Conservation (phyloP, 1,140 invertebrate genomes). For the Pararge aegeria region DNA sequence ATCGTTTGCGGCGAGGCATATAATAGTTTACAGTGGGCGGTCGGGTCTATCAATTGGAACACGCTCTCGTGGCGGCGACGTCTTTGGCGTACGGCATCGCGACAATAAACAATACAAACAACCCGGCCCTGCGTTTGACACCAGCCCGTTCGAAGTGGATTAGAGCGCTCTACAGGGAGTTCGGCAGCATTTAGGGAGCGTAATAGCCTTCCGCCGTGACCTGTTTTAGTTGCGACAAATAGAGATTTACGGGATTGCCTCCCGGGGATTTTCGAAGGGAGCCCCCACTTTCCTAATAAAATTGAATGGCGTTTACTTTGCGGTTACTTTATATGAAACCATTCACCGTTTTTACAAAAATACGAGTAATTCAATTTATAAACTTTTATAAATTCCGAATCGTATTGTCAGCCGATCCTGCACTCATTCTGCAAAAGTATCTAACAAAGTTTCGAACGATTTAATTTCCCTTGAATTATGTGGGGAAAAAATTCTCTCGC, state of each 20-base stretch:
- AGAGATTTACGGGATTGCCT: conserved; percentile 76
- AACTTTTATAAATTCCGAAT: conserved; percentile 33
- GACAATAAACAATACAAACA: conserved; percentile 80
- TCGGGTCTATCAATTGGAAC: conserved; percentile 62
- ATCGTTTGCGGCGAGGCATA: conserved; percentile 42
- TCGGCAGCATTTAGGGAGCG: conserved; percentile 75
- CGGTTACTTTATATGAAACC: conserved; percentile 54
- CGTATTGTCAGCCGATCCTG: conserved; percentile 47
- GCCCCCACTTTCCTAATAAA: conserved; percentile 65
- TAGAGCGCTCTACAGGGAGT: conserved; percentile 74
- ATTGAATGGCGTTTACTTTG: conserved; percentile 72
- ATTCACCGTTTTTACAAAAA: conserved; percentile 23
- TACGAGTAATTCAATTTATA: conserved; percentile 28
- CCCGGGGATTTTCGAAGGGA: conserved; percentile 58
- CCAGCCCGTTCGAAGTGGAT: conserved; percentile 75
- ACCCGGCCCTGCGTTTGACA: conserved; percentile 75
- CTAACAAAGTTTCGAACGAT: conserved; percentile 62
- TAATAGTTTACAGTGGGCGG: conserved; percentile 49
- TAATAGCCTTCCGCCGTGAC: conserved; percentile 77
- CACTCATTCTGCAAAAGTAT: conserved; percentile 47
- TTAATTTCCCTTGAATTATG: conserved; percentile 62
- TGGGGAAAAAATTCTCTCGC: conserved; percentile 45
- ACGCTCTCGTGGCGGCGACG: conserved; percentile 52
- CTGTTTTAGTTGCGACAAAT: conserved; percentile 79
- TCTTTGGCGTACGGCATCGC: conserved; percentile 65